Evolutionary conservation across 2,888 invertebrate species (phyloP), one percentile per base, ranked within the genome.

Genomic region (Anarsia innoxiella): DNA sequence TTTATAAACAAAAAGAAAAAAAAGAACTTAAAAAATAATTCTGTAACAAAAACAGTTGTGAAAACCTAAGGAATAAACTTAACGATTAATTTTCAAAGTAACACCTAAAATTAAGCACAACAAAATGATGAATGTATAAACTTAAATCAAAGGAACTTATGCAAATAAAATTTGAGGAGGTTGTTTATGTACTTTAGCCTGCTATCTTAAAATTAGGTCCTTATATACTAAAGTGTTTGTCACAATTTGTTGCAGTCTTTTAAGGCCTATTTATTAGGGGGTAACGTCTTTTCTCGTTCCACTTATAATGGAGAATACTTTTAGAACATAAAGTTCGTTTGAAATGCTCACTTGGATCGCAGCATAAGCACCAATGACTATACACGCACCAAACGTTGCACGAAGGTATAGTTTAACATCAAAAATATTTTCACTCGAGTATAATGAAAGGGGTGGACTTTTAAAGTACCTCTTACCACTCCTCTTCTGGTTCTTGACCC

Each of bases 401-500:
- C 56, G 41, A 19, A 19, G 19, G 49, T 19, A 48, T 26, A 26
- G 3, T 26, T 10, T n/a, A n/a, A 26, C 26, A 51, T 49, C 49
- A 59, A 53, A 54, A 48, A 53, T 42, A 45, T 42, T 40, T 42
- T 48, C 39, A 45, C 39, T 49, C 56, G 51, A n/a, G n/a, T n/a
- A n/a, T n/a, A n/a, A n/a, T n/a, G n/a, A n/a, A n/a, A n/a, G n/a
- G n/a, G n/a, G n/a, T n/a, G n/a, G n/a, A n/a, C n/a, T n/a, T n/a
- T n/a, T n/a, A n/a, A n/a, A n/a, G n/a, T n/a, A n/a, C n/a, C n/a
- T n/a, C 56, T 56, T 86, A 88, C 88, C 88, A 89, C 14, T 77
- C 78, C 46, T 88, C 88, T 4, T 87, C 87, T 0, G 82, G 84
- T 48, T 88, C 87, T 25, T 73, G 65, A 9, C 76, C 77, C 39